Conservation (phyloP, 2,797 vertebrate genomes). For the Cynodonichthys magdalenae region DNA sequence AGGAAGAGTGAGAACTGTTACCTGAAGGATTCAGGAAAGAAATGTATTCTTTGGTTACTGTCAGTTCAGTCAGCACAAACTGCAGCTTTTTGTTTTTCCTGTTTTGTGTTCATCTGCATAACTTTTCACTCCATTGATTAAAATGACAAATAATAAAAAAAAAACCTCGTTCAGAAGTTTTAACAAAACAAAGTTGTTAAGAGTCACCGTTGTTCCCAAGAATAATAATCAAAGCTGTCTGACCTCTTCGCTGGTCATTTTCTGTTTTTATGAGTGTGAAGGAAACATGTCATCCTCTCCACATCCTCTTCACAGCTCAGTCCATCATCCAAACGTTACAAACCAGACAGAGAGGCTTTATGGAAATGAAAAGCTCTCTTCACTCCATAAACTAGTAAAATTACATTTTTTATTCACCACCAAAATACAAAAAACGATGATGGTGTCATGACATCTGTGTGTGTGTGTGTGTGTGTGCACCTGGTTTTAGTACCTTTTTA, state of each 20-base stretch:
- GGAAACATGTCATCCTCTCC: constrained; percentile 26
- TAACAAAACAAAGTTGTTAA: too few relatives aligned
- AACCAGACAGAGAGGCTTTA: constrained; percentile 6
- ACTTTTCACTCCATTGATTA: too few relatives aligned
- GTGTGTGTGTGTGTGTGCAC: too few relatives aligned
- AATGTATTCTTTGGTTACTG: too few relatives aligned
- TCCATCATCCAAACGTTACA: constrained; percentile 14
- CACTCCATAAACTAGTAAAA: constrained; percentile 19
- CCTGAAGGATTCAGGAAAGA: constrained; percentile 24
- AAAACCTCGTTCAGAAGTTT: background rate
- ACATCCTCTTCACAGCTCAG: constrained; percentile 16
- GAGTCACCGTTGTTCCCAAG: too few relatives aligned
- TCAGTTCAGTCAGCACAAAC: too few relatives aligned
- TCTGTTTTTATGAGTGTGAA: background rate
- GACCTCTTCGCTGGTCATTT: background rate
- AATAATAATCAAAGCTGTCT: background rate
- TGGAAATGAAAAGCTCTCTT: constrained; percentile 11
- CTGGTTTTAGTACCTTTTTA: too few relatives aligned
- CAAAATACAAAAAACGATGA: too few relatives aligned
- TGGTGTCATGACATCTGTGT: too few relatives aligned
- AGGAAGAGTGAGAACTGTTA: constrained; percentile 40
- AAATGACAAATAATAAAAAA: too few relatives aligned
- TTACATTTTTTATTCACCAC: too few relatives aligned
- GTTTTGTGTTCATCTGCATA: too few relatives aligned
- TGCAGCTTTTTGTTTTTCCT: background rate